Evolutionary conservation across 2,797 vertebrate species (phyloP), one percentile per base, ranked within the genome.

Genomic region (Antrozous pallidus): DNA sequence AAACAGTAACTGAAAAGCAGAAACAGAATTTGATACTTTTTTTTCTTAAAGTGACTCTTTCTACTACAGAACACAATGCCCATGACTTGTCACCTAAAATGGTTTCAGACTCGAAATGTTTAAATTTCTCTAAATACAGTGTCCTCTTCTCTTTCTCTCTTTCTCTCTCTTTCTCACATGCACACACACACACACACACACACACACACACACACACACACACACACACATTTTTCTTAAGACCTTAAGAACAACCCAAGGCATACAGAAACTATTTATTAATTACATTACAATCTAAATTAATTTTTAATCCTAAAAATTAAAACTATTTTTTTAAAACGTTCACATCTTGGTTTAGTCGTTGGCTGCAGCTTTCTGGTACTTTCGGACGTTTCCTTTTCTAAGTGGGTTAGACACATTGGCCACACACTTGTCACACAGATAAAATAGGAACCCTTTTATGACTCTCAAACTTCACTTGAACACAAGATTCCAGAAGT

Each of bases 11-110:
- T 81, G 58, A 88, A 95, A 96, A 97, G 70, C 91, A 97, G 92
- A 96, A 89, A 85, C 90, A 90, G 93, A 95, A 95, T 93, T 95
- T 83, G 73, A 83, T 88, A 90, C 67, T 86, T 92, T 93, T 94
- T 92, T 92, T 92, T 82, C 94, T 94, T 95, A 94, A 96, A 91
- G 85, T 92, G 63, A 80, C 88, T 92, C 83, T 90, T 91, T 90
- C 79, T 84, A 70, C 79, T 85, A 28, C 38, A 88, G 91, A 93
- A 85, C 54, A 80, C 74, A 45, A 2, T 90, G 70, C 77, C 67
- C 45, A 12, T 88, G 33, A 65, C 56, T 90, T 96, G 65, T 82
- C 78, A 93, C 91, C 93, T 93, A 84, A 88, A 88, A 70, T 70
- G 49, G 61, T 80, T 95, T 95, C 49, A 83, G 42, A 82, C 28